A percentile compares a stretch with the other conserved stretches of the same genome.
Evolutionary conservation across 2,797 vertebrate genomes (phyloP).

Genomic region (Jordanella pulchra): DNA sequence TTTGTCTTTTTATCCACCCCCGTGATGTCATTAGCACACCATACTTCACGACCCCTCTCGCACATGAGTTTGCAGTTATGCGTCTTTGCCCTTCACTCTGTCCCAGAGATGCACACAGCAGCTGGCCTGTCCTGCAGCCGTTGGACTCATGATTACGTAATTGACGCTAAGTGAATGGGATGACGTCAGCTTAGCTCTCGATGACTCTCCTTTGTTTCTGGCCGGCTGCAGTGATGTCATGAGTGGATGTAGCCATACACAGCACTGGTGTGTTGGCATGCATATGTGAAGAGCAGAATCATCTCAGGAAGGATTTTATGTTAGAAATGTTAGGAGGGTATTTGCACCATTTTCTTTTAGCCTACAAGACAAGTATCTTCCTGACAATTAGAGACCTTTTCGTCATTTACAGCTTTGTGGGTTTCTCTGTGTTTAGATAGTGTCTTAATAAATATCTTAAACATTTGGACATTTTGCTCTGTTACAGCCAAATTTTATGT

Average conservation of each 20-base stretch:
- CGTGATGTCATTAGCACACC: constrained; percentile 69
- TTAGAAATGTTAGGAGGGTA: constrained; percentile 48
- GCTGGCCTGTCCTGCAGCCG: constrained; percentile 60
- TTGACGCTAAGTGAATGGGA: constrained; percentile 76
- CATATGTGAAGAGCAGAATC: constrained; percentile 46
- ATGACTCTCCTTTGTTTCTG: constrained; percentile 61
- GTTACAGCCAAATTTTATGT: neutral
- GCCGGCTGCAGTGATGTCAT: constrained; percentile 77
- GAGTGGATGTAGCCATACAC: constrained; percentile 60
- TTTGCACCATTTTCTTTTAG: too few species aligned
- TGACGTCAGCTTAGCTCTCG: constrained; percentile 71
- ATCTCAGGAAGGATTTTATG: constrained; percentile 59
- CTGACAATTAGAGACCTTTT: neutral
- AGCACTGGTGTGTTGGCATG: constrained; percentile 23
- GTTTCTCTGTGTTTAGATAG: neutral
- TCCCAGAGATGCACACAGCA: constrained; percentile 34
- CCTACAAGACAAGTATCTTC: neutral
- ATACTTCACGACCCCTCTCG: constrained; percentile 51
- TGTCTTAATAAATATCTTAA: neutral
- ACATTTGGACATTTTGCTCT: neutral
- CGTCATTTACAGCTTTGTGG: too few species aligned
- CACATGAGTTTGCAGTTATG: constrained; percentile 74
- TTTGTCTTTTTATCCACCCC: constrained; percentile 47
- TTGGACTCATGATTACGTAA: constrained; percentile 72
- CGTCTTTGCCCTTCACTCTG: constrained; percentile 48